Evolutionary conservation across 2,113 vertebrate genomes (phyloP).

Genomic region (Eupsittula cactorum): DNA sequence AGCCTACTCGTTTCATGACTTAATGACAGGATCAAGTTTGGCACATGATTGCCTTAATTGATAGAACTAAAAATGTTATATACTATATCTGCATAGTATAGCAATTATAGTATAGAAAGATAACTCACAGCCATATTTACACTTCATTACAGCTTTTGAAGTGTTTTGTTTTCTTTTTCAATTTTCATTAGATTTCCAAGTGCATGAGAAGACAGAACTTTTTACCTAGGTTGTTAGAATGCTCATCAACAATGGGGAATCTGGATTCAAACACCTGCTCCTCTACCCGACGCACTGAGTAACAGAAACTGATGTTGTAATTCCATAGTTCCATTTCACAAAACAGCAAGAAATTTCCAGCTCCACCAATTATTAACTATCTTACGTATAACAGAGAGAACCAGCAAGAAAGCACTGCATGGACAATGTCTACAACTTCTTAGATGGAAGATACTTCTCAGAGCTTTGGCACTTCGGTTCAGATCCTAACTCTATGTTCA

Average conservation of each 20-base stretch:
- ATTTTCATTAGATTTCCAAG: neutral
- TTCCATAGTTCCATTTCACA: neutral
- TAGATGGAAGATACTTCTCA: neutral
- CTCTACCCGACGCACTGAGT: neutral
- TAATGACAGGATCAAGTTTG: neutral
- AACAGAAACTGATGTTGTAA: neutral
- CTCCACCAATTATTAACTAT: neutral
- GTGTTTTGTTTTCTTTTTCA: neutral
- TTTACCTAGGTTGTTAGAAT: neutral
- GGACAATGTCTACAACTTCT: neutral
- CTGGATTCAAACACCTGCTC: neutral
- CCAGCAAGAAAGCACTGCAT: neutral
- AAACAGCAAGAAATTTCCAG: neutral
- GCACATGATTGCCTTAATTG: neutral
- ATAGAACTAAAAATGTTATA: neutral
- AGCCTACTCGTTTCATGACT: neutral
- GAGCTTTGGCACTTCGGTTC: neutral
- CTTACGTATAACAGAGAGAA: neutral
- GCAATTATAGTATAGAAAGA: neutral
- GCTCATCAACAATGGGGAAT: neutral
- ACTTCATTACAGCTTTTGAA: neutral
- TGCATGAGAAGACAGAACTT: neutral
- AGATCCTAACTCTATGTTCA: neutral
- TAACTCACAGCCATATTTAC: neutral
- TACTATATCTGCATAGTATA: neutral